Evolutionary conservation across 2,113 vertebrate genomes (phyloP).

Genomic region (Nothocercus nigrocapillus): DNA sequence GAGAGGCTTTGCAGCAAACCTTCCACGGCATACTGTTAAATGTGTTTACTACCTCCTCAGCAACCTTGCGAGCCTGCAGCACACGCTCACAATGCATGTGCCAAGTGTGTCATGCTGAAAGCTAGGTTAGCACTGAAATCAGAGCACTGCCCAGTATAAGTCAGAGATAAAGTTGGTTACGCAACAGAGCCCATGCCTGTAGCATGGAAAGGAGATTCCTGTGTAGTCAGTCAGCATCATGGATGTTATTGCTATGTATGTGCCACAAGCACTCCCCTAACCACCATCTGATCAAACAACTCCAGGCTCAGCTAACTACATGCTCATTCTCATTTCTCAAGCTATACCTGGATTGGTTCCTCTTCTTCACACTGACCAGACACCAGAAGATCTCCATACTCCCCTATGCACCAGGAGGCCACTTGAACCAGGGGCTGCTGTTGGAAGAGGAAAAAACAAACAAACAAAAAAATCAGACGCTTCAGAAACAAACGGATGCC

Average conservation of each 20-base stretch:
- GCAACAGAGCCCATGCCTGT: background rate
- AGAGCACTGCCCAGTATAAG: accelerated
- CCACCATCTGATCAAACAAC: background rate
- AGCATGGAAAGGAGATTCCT: background rate
- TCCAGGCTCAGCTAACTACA: background rate
- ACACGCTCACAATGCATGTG: background rate
- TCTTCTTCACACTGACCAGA: constrained; percentile 99
- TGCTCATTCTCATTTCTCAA: background rate
- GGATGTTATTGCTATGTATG: background rate
- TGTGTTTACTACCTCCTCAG: accelerated
- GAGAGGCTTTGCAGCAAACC: background rate
- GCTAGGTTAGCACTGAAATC: background rate
- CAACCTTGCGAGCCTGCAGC: background rate
- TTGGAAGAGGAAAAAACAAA: constrained; percentile 19
- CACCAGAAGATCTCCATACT: constrained; percentile 96
- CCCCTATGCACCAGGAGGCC: constrained; percentile 98
- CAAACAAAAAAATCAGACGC: background rate
- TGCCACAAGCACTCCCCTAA: background rate
- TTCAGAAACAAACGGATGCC: background rate
- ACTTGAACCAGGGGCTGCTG: constrained; percentile 98
- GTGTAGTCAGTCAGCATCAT: background rate
- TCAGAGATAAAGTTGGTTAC: background rate
- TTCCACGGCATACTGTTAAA: background rate
- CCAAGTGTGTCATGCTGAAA: background rate
- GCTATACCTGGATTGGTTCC: constrained; percentile 93